Base-by-base conservation (phyloP, 2,888 invertebrate species). In the Linnaemya tessellans region DNA sequence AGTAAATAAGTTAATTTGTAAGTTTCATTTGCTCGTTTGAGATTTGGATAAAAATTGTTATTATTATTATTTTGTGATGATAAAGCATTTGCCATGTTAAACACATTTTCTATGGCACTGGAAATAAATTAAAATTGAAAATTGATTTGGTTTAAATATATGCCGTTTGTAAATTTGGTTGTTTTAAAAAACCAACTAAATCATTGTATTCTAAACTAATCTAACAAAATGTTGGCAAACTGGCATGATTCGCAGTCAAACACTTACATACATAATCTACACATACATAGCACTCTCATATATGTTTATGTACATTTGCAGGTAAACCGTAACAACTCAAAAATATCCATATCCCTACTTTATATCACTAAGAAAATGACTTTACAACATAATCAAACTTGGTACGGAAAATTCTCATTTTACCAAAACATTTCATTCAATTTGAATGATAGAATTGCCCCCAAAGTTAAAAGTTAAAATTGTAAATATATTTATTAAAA, bases 21-120 rank as follows among this genome's bases (percentile, higher is more conserved):
- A 11, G 20, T 0, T 11, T 15, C 11, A 60, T 67, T 22, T 60
- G 43, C 9, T 8, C 58, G 71, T 56, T 56, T 60, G 35, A 46
- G n/a, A 25, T 7, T 13, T 30, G 35, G 25, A 54, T 60, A 62
- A 22, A 13, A n/a, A n/a, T n/a, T n/a, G 49, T 13, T 51, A 22
- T 74, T 65, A 60, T 74, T 65, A 60, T 74, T 60, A 65, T 67
- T 20, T 75, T 54, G 18, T 75, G 75, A 43, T 81, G 75, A 81
- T 81, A 67, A 58, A 54, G 74, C 74, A 58, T 30, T 58, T 20
- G 56, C 20, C 22, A 22, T 56, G 18, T 41, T 41, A 8, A 30
- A 30, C 18, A 25, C 3, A 35, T 35, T 38, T 13, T 20, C 7
- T 49, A 25, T 49, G 11, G 18, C 4, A 30, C 1, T 4, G 0